Conservation (phyloP, 2,888 invertebrate species). For the Phragmatobia fuliginosa region DNA sequence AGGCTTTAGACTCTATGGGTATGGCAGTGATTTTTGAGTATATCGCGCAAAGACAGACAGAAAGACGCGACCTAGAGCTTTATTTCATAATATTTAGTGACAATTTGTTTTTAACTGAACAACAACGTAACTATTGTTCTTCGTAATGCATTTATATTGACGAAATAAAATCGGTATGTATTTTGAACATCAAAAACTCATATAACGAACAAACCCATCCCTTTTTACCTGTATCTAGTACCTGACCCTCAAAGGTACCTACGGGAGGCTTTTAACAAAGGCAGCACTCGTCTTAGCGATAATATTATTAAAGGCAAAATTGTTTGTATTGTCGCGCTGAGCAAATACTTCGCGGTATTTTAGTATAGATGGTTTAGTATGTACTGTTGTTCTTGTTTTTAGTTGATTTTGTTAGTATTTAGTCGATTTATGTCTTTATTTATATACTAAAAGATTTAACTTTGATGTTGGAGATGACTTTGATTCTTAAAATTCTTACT, state of each 20-base stretch:
- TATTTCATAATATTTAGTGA: no score
- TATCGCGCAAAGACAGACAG: no score
- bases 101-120: background rate
- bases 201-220: slow-evolving; percentile 12
- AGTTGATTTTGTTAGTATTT: background rate
- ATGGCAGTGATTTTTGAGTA: no score
- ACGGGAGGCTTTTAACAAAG: slow-evolving; percentile 49
- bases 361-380: background rate
- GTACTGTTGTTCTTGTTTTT: background rate
- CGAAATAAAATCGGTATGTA: slow-evolving; percentile 3
- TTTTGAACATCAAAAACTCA: slow-evolving; percentile 22
- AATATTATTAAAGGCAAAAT: slow-evolving; percentile 45
- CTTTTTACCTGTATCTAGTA: slow-evolving; percentile 42
- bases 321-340: slow-evolving; percentile 42
- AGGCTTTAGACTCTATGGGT: no score
- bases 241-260: slow-evolving; percentile 30
- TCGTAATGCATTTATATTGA: background rate
- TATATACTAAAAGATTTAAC: background rate
- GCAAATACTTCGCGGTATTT: slow-evolving; percentile 8
- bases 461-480: background rate
- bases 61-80: no score
- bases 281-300: slow-evolving; percentile 46
- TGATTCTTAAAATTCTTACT: no score
- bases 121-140: background rate
- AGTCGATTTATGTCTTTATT: background rate